Percentiles rank a stretch among this genome's conserved stretches.
These are phyloP conservation scores for Pogona vitticeps DNA, from an alignment of 2,113 vertebrate genomes.

Conservation along the genomic window DNA sequence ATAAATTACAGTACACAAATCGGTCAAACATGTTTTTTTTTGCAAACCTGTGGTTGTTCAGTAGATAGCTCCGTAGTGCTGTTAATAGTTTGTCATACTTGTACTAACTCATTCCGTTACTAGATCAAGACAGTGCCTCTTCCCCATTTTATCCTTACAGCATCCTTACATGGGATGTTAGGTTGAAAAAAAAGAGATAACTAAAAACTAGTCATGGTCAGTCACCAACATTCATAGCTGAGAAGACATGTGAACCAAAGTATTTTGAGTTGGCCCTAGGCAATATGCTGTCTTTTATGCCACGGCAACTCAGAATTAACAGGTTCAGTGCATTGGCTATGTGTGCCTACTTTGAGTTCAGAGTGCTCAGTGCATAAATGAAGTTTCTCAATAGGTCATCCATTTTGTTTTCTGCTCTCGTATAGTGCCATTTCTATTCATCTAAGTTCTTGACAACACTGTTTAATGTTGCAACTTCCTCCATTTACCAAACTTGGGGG, in stretches of 20 bases:
- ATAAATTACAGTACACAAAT: conserved; percentile 56
- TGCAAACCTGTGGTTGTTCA: conserved; percentile 21
- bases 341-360: background rate
- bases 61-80: background rate
- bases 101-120: background rate
- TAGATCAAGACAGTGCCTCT: background rate
- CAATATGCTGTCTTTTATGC: background rate
- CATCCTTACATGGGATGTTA: background rate
- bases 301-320: background rate
- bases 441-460: background rate
- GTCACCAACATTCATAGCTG: background rate
- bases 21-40: conserved; percentile 43
- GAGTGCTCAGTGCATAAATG: background rate
- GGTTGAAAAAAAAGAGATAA: no score
- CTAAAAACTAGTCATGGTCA: background rate
- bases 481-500: conserved; percentile 3
- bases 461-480: conserved; percentile 6
- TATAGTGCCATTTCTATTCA: background rate
- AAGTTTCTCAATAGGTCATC: background rate
- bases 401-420: background rate
- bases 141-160: background rate
- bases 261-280: background rate
- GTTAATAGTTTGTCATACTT: background rate
- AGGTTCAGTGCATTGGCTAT: background rate
- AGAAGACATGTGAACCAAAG: background rate